Percentiles rank a stretch among this genome's conserved stretches.
Evolutionary conservation across 2,113 vertebrate genomes (phyloP).

Genomic region (Galeopterus variegatus): DNA sequence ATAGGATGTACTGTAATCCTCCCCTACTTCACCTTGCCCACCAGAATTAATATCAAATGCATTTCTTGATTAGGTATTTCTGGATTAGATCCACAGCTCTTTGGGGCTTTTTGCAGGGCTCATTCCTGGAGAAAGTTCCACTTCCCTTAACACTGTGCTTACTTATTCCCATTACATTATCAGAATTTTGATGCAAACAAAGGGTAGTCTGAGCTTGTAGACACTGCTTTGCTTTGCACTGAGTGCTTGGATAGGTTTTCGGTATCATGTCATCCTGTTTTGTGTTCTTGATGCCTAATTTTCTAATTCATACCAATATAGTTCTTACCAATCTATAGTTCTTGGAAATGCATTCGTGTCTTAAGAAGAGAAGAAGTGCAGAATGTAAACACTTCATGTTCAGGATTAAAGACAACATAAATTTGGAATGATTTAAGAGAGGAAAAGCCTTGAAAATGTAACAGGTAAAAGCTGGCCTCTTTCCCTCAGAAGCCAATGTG

Average conservation of each 20-base stretch:
- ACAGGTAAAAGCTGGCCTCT: fast-evolving
- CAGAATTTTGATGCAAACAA: not conserved
- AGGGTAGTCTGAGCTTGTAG: not conserved
- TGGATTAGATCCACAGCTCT: not conserved
- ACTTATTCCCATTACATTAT: too few species aligned
- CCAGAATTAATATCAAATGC: not conserved
- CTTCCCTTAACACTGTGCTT: not conserved
- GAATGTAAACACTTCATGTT: not conserved
- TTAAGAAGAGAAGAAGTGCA: not conserved
- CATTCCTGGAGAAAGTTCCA: not conserved
- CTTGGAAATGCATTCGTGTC: not conserved
- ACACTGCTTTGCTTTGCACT: not conserved
- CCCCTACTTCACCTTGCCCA: fast-evolving
- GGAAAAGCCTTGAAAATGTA: not conserved
- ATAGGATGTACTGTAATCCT: not conserved
- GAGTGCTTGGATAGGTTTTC: not conserved
- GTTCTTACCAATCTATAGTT: not conserved
- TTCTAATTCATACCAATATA: not conserved
- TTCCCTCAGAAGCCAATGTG: not conserved
- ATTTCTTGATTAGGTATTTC: not conserved
- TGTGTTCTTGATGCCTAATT: not conserved
- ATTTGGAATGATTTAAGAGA: not conserved
- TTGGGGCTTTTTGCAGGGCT: not conserved
- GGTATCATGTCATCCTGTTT: not conserved
- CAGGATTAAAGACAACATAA: not conserved